Evolutionary conservation across 2,113 vertebrate genomes (phyloP), one percentile per base, ranked within the genome.

Genomic region (Megalops atlanticus): DNA sequence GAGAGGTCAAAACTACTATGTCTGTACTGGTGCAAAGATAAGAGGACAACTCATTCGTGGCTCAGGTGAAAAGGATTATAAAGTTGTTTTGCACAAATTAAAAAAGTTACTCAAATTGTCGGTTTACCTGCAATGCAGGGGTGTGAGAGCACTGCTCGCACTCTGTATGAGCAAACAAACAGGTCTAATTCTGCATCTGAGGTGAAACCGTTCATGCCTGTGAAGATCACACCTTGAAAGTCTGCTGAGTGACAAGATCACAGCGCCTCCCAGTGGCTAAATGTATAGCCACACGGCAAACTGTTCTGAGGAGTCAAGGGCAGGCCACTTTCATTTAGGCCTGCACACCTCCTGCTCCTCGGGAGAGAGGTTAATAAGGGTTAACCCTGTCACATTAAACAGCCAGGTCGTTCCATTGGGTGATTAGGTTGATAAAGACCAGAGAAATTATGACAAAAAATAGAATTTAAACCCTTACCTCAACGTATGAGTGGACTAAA

Each of bases 241-340:
- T 35, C 15, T 24, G 38, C 11, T 2, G 27, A 0, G 31, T 69
- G 18, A 18, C 33, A 15, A 38, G 10, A 35, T 58, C 21, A 82
- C 39, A 47, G 33, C 47, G 86, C 75, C 82, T 72, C 39, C 86
- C 24, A 40, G 47, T 73, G 82, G 78, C 75, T 33, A 31, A 77
- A 43, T 36, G 43, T n/a, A 74, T 31, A 31, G 35, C 40, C 45
- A 52, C 36, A 69, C 38, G 35, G 64, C 15, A 72, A 31, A 31
- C 39, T 31, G 45, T 35, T n/a, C n/a, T 40, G 52, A 74, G 47
- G 58, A n/a, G 24, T 64, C n/a, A 64, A 64, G 3, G 58, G 58
- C 58, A 64, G 58, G 58, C 58, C 58, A 64, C 4, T 31, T 24
- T 11, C 8, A 71, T 11, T 16, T n/a, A n/a, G n/a, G n/a, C n/a